These are phyloP conservation scores for Dastarcus helophoroides DNA, from an alignment of 2,888 invertebrate genomes.

Conservation along the genomic window DNA sequence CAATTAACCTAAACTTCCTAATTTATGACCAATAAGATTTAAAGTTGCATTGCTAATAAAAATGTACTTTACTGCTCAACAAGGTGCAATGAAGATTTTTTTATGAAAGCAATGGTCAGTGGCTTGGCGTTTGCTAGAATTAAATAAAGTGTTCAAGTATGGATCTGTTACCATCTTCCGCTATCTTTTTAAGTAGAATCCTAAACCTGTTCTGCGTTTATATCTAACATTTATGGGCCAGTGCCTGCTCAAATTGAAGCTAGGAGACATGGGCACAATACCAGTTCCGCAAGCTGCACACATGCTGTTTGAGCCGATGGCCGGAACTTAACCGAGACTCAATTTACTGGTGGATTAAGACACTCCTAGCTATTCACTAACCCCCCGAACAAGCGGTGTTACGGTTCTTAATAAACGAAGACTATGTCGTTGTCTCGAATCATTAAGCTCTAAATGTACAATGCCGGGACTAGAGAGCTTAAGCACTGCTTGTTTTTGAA, in stretches of 20 bases:
- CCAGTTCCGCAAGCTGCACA: conserved; percentile 20
- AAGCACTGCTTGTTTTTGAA: conserved; percentile 34
- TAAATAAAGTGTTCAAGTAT: too few relatives aligned
- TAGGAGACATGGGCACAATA: conserved; percentile 27
- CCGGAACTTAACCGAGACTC: conserved; percentile 36
- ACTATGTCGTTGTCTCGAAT: conserved; percentile 39
- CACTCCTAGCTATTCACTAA: conserved; percentile 38
- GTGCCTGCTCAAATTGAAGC: conserved; percentile 29
- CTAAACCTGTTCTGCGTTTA: conserved; percentile 26
- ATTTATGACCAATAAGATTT: too few relatives aligned
- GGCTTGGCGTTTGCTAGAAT: too few relatives aligned
- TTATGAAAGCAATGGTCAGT: too few relatives aligned
- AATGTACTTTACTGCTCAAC: too few relatives aligned
- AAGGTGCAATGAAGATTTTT: too few relatives aligned
- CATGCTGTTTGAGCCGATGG: conserved; percentile 29
- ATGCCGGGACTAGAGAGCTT: conserved; percentile 31
- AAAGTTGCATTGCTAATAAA: too few relatives aligned
- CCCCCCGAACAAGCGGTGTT: conserved; percentile 39
- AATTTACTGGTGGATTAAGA: conserved; percentile 40
- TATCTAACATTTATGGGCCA: conserved; percentile 33
- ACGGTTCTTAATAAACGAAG: conserved; percentile 41
- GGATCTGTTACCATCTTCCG: too few relatives aligned
- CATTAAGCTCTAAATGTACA: conserved; percentile 36
- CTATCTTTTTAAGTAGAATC: conserved; percentile 22
- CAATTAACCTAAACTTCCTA: too few relatives aligned